Evolutionary conservation across 92 coral and sea anemone species (phyloP).

Genomic region (Zoanthus gigantus): DNA sequence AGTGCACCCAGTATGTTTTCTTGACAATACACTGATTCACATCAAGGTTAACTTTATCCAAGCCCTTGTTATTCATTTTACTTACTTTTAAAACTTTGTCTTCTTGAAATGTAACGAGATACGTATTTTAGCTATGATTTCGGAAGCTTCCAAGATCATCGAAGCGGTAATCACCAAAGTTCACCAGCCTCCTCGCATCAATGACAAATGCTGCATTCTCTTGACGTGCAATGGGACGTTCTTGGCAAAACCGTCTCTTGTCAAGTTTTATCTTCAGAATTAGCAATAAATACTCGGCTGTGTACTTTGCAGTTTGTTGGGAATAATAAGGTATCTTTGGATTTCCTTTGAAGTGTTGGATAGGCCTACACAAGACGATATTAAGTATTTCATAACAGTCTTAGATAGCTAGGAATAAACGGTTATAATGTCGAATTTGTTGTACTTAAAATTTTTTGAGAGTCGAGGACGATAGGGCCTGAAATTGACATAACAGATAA

Average conservation of each 20-base stretch:
- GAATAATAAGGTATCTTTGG: constrained; percentile 39
- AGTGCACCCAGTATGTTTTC: constrained; percentile 58
- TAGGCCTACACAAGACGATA: constrained; percentile 36
- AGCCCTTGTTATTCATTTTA: constrained; percentile 6
- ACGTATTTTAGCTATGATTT: constrained; percentile 47
- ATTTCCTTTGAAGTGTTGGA: constrained; percentile 40
- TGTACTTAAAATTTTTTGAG: neutral
- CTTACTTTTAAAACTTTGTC: constrained; percentile 3
- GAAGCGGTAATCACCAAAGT: constrained; percentile 32
- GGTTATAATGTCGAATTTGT: neutral
- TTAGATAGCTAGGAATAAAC: constrained; percentile 4
- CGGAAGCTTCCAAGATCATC: constrained; percentile 52
- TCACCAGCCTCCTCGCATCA: constrained; percentile 34
- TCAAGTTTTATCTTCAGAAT: constrained; percentile 36
- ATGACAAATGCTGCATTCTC: constrained; percentile 47
- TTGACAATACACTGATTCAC: constrained; percentile 41
- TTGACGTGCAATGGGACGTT: constrained; percentile 50
- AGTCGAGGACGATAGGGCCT: neutral
- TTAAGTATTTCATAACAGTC: neutral
- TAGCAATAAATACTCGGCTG: neutral
- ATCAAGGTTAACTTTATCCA: constrained; percentile 16
- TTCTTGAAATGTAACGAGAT: constrained; percentile 37
- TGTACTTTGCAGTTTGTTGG: constrained; percentile 8
- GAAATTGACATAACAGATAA: neutral
- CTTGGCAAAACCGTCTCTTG: constrained; percentile 38